These are phyloP conservation scores for Plestiodon gilberti DNA, from an alignment of 2,113 vertebrate genomes.

Conservation along the genomic window DNA sequence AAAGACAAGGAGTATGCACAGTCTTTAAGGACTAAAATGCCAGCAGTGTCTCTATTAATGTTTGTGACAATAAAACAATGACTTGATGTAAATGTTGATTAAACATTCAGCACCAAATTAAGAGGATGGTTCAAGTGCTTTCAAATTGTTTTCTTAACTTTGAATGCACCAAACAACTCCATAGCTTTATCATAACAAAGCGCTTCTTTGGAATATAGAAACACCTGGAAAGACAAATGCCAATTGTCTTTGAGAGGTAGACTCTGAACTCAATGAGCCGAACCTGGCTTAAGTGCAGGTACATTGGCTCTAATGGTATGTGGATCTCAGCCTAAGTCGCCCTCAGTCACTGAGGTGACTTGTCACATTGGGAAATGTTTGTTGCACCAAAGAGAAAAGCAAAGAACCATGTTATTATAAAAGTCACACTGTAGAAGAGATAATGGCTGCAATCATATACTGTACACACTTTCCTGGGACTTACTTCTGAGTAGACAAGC, in stretches of 20 bases:
- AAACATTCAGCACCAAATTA: slow-evolving; percentile 25
- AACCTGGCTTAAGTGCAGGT: background rate
- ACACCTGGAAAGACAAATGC: slow-evolving; percentile 37
- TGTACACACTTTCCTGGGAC: too few species aligned
- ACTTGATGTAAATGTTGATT: slow-evolving; percentile 19
- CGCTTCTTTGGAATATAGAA: slow-evolving; percentile 28
- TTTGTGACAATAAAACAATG: slow-evolving; percentile 1
- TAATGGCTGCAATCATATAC: too few species aligned
- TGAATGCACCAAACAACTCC: slow-evolving; percentile 28
- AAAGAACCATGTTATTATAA: background rate
- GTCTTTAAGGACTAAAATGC: slow-evolving; percentile 17
- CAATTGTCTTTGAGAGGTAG: background rate
- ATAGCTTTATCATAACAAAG: background rate
- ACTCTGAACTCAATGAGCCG: background rate
- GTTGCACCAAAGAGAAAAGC: background rate
- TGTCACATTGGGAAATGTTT: background rate
- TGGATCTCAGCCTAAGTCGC: slow-evolving; percentile 20
- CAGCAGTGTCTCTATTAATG: slow-evolving; percentile 9
- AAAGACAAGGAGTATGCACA: slow-evolving; percentile 22
- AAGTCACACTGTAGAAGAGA: background rate
- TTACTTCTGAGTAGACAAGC: too few species aligned
- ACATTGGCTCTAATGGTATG: background rate
- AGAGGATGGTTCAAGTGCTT: slow-evolving; percentile 37
- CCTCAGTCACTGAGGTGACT: background rate
- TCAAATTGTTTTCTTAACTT: slow-evolving; percentile 44